Conservation (phyloP, 2,113 vertebrate species). For the Tichodroma muraria region DNA sequence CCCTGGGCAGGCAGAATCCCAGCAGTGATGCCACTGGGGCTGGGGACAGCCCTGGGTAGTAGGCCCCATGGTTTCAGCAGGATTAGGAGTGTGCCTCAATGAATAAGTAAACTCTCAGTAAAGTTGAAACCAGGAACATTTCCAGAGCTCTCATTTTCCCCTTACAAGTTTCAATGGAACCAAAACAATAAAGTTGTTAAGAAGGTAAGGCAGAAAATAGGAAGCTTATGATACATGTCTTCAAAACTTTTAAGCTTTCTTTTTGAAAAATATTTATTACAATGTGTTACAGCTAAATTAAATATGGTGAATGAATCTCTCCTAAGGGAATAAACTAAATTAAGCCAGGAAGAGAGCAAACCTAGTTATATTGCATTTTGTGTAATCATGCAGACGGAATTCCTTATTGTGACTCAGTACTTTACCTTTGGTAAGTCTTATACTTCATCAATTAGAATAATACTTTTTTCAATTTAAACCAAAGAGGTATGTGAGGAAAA, state of each 20-base stretch:
- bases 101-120: neutral
- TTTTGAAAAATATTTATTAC: conserved; percentile 44
- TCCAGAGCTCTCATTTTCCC: neutral
- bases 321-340: conserved; percentile 51
- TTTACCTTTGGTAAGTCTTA: neutral
- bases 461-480: neutral
- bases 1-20: neutral
- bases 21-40: rapidly evolving
- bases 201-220: neutral
- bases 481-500: neutral
- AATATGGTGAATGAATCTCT: conserved; percentile 40
- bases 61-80: neutral
- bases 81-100: neutral
- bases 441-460: neutral
- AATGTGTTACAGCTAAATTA: conserved; percentile 49
- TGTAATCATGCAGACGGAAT: conserved; percentile 29
- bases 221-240: neutral
- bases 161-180: neutral
- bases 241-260: conserved; percentile 17
- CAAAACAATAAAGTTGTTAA: neutral
- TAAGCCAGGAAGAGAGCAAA: conserved; percentile 44
- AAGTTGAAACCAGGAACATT: neutral
- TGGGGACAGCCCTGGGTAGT: neutral
- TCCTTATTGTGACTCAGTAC: neutral
- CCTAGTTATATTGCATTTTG: conserved; percentile 26